phyloP scores from a whole-genome alignment of 1,140 invertebrate genomes.

The Microplitis mediator region DNA sequence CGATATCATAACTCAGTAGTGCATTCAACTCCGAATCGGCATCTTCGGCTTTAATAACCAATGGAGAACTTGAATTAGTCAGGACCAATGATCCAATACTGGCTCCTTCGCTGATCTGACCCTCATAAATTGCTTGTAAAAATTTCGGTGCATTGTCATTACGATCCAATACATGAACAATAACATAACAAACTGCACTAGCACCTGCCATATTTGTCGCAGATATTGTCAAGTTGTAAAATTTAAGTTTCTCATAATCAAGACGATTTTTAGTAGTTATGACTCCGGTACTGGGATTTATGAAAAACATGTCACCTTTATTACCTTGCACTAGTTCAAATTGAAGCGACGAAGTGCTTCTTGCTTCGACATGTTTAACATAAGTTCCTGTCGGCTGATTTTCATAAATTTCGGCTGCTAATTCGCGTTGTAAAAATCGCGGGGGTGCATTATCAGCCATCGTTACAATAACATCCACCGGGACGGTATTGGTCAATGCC shows the following conservation, averaged over 20 bases:
- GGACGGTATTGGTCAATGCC: conserved; percentile 75
- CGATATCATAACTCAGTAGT: conserved; percentile 82
- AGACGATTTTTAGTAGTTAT: conserved; percentile 75
- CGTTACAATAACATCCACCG: conserved; percentile 84
- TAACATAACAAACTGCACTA: conserved; percentile 69
- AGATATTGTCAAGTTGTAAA: conserved; percentile 83
- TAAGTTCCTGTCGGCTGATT: conserved; percentile 79
- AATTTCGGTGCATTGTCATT: conserved; percentile 90
- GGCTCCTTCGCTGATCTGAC: conserved; percentile 75
- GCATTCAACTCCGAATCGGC: conserved; percentile 83
- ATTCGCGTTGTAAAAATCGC: conserved; percentile 70
- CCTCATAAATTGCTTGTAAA: conserved; percentile 69
- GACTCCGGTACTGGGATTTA: conserved; percentile 85
- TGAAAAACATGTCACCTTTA: conserved; percentile 73
- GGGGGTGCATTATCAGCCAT: conserved; percentile 90
- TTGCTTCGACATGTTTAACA: conserved; percentile 78
- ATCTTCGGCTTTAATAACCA: conserved; percentile 81
- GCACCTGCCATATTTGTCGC: conserved; percentile 86
- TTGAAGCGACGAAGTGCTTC: conserved; percentile 78
- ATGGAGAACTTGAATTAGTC: conserved; percentile 69
- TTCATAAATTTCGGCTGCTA: conserved; percentile 82
- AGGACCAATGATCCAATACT: conserved; percentile 75
- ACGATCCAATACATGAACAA: conserved; percentile 78
- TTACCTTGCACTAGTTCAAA: conserved; percentile 86
- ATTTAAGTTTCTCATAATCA: conserved; percentile 78